Conservation (phyloP, 2,888 invertebrate species). For the Melikaiella ostensackeni region DNA sequence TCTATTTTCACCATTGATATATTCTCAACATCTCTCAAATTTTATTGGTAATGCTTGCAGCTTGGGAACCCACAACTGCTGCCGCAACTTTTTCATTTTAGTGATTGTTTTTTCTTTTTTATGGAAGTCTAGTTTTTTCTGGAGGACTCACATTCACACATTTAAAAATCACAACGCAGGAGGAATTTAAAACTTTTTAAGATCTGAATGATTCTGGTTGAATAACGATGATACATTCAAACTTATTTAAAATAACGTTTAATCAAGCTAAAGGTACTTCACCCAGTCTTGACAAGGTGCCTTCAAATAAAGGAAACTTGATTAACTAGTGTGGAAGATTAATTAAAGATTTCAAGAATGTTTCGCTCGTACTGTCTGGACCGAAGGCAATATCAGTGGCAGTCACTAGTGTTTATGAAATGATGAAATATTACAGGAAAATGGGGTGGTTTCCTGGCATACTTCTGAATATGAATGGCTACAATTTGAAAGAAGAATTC, state of each 20-base stretch:
- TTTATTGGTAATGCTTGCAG: no score
- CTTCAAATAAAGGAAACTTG: accelerated
- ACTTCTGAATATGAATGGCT: background rate
- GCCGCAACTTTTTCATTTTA: no score
- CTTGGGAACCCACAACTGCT: no score
- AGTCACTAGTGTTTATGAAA: background rate
- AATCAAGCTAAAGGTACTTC: background rate
- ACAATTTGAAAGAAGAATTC: background rate
- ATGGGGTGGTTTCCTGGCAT: background rate
- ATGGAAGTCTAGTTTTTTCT: no score
- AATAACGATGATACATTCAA: conserved; percentile 28
- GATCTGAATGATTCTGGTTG: conserved; percentile 41
- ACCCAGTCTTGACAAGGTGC: background rate
- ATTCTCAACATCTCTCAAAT: no score
- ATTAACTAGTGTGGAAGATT: background rate
- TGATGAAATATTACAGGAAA: background rate
- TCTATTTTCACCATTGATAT: background rate
- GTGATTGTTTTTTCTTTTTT: no score
- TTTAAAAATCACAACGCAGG: no score
- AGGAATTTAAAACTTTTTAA: background rate
- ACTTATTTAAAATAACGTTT: conserved; percentile 40
- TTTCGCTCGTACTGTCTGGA: background rate
- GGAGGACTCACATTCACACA: no score
- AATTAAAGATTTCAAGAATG: background rate
- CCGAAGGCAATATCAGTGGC: background rate